phyloP scores from a whole-genome alignment of 2,888 invertebrate genomes.

The Callyntrura sp. region DNA sequence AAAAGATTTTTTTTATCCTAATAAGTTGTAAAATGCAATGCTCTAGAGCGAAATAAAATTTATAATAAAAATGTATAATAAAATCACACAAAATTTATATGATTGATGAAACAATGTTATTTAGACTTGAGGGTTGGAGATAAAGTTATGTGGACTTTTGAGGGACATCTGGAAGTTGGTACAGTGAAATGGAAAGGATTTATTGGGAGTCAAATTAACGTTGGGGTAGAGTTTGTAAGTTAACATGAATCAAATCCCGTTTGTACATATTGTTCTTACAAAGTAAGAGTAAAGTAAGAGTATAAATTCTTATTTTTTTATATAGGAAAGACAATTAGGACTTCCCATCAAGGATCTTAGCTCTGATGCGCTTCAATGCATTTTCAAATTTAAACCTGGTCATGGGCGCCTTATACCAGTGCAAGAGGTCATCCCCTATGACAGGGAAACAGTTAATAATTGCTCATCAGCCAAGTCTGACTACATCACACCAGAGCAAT shows the following conservation, averaged over 20 bases:
- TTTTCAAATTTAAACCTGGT: slow-evolving; percentile 75
- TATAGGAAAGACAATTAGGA: slow-evolving; percentile 74
- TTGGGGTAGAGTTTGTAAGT: slow-evolving; percentile 78
- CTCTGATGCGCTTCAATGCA: slow-evolving; percentile 71
- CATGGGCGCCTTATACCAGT: slow-evolving; percentile 76
- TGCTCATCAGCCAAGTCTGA: neutral
- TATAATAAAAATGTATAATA: no score
- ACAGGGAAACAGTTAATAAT: slow-evolving; percentile 18
- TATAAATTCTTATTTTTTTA: neutral
- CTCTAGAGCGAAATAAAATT: no score
- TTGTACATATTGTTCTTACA: neutral
- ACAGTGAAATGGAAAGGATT: slow-evolving; percentile 79
- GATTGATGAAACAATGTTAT: neutral
- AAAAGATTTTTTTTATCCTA: neutral
- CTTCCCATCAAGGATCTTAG: slow-evolving; percentile 75
- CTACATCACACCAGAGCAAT: neutral
- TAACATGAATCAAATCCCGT: neutral
- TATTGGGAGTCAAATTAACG: slow-evolving; percentile 74
- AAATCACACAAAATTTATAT: no score
- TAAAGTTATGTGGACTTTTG: slow-evolving; percentile 75
- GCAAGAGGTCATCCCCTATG: slow-evolving; percentile 60
- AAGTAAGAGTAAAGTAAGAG: neutral
- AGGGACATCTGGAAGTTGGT: slow-evolving; percentile 70
- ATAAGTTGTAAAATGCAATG: neutral
- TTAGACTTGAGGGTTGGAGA: slow-evolving; percentile 73